Conservation (phyloP, 2,797 vertebrate species). For the Tamandua tetradactyla region DNA sequence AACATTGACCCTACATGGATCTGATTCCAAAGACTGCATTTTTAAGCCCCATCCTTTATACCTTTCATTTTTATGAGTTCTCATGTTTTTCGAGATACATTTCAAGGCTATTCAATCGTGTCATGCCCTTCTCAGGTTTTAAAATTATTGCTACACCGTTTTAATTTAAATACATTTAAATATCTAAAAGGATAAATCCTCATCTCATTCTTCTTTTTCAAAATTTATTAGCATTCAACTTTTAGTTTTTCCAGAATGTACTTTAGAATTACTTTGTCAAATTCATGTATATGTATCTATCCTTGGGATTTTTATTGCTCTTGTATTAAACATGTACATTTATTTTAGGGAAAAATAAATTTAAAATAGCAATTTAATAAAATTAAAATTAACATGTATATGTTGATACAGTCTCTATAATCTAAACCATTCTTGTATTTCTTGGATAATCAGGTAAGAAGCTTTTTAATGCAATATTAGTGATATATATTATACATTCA, state of each 20-base stretch:
- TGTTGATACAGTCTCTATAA: background rate
- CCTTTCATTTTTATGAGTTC: background rate
- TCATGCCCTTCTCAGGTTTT: background rate
- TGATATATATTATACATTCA: too few relatives aligned
- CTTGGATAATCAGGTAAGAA: background rate
- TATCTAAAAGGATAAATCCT: background rate
- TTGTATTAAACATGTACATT: background rate
- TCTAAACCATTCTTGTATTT: background rate
- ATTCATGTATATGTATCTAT: background rate
- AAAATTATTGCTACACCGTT: background rate
- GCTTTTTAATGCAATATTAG: too few relatives aligned
- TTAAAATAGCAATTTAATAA: too few relatives aligned
- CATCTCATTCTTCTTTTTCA: background rate
- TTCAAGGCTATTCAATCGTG: background rate
- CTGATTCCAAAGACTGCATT: background rate
- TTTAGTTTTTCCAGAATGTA: background rate
- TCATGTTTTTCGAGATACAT: background rate
- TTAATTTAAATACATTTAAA: conserved; percentile 12
- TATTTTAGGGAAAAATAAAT: background rate
- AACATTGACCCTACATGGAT: background rate
- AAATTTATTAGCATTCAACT: background rate
- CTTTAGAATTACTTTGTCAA: background rate
- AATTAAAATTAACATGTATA: background rate
- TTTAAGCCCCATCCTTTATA: background rate
- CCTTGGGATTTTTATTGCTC: background rate